phyloP scores from a whole-genome alignment of 2,113 vertebrate species.

The Microcebus ravelobensis region DNA sequence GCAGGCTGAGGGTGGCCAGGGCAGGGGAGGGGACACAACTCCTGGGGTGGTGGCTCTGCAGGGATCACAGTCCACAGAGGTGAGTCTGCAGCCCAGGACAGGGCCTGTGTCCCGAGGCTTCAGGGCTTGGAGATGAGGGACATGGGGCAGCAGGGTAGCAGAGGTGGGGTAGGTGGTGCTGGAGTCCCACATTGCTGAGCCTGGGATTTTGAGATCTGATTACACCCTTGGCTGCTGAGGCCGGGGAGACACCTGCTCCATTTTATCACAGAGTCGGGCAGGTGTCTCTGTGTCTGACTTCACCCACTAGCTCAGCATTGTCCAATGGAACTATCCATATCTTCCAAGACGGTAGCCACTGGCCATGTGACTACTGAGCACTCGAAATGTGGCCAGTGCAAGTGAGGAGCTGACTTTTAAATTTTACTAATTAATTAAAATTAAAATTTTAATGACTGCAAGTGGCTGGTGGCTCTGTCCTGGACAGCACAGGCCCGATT shows the following conservation, averaged over 20 bases:
- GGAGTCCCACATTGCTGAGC: rapidly evolving
- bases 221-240: rapidly evolving
- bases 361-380: neutral
- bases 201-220: neutral
- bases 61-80: rapidly evolving
- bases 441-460: neutral
- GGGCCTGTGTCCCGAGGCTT: neutral
- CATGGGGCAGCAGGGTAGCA: rapidly evolving
- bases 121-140: neutral
- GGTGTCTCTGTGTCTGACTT: neutral
- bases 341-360: rapidly evolving
- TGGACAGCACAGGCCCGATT: rapidly evolving
- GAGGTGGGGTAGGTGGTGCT: neutral
- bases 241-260: rapidly evolving
- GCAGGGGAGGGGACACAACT: neutral
- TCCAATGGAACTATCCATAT: rapidly evolving
- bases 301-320: rapidly evolving
- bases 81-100: rapidly evolving
- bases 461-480: neutral
- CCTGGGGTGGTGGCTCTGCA: rapidly evolving
- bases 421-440: neutral
- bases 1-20: rapidly evolving
- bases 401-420: neutral
- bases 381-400: neutral
- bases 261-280: neutral